Evolutionary conservation across 2,888 invertebrate genomes (phyloP), one percentile per base, ranked within the genome.

Genomic region (Seira ritae): DNA sequence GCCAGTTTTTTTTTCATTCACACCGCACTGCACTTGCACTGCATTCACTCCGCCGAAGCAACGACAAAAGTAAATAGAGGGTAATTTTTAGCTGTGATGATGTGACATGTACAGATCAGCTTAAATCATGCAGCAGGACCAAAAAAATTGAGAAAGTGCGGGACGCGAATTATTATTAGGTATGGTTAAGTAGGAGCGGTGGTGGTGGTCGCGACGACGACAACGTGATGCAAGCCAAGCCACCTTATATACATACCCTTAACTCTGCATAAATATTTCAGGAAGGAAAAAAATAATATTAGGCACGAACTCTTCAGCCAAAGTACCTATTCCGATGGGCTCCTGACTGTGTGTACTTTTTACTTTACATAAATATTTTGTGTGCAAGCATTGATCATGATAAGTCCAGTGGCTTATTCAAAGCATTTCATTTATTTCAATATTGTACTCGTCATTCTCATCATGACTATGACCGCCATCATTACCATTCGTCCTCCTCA

Each of bases 101-200:
- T 73, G 82, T 82, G 82, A 82, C 77, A 82, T 67, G 73, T 68
- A 82, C 82, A 82, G 77, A 82, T 82, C 77, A 77, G 82, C 77
- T 82, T 73, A 82, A 77, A 82, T 82, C 77, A 73, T 82, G 82
- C 82, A 82, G 73, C 77, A 82, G 72, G 68, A 77, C 72, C n/a
- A n/a, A n/a, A 73, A 68, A 77, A 73, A 50, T 50, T 50, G 50
- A n/a, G n/a, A n/a, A n/a, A 50, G 17, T 50, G 17, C 50, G 50
- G 50, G 50, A 50, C 50, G 3, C 50, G 50, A 50, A 50, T 50
- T 12, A 50, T 50, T 50, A 50, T 50, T 50, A 50, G 50, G 50
- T 50, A 50, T 15, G 31, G 2, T 31, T 31, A 31, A 31, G 31
- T 8, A 31, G 31, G n/a, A n/a, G 31, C 31, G 8, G 31, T 31